A percentile compares a stretch with the other conserved stretches of the same genome.
Evolutionary conservation across 2,888 invertebrate species (phyloP).

Genomic region (Cyrtodaria siliqua): DNA sequence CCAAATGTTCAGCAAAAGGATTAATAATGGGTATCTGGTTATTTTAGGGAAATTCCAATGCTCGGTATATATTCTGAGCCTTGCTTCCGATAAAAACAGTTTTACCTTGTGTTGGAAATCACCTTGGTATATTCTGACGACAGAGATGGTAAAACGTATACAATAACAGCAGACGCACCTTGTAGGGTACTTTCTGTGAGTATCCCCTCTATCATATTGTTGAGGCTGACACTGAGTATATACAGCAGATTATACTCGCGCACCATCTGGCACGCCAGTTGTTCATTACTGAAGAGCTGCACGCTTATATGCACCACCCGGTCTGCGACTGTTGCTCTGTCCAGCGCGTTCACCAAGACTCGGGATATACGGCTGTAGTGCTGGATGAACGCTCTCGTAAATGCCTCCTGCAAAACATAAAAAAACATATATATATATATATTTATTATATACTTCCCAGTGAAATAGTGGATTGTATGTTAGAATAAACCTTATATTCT

Average conservation of each 20-base stretch:
- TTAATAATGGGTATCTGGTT: too few relatives aligned
- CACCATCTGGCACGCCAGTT: slow-evolving; percentile 95
- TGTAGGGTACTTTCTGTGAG: slow-evolving; percentile 95
- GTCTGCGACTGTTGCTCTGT: slow-evolving; percentile 91
- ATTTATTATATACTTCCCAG: too few relatives aligned
- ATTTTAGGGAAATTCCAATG: too few relatives aligned
- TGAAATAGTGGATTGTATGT: too few relatives aligned
- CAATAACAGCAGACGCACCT: slow-evolving; percentile 88
- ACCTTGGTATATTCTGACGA: too few relatives aligned
- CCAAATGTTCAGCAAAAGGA: too few relatives aligned
- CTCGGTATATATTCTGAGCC: too few relatives aligned
- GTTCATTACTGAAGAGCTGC: slow-evolving; percentile 97
- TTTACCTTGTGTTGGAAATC: too few relatives aligned
- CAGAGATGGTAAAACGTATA: too few relatives aligned
- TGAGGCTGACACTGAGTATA: slow-evolving; percentile 96
- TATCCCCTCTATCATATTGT: slow-evolving; percentile 97
- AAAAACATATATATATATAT: too few relatives aligned
- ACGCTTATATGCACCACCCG: slow-evolving; percentile 99
- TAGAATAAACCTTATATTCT: too few relatives aligned
- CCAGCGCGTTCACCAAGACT: slow-evolving; percentile 88
- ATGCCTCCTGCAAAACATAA: slow-evolving; percentile 90
- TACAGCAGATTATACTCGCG: slow-evolving; percentile 95
- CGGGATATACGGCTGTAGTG: slow-evolving; percentile 98
- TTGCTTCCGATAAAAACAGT: too few relatives aligned
- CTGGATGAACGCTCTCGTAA: slow-evolving; percentile 97